phyloP scores from a whole-genome alignment of 2,888 invertebrate genomes.

The Chouioia cunea region DNA sequence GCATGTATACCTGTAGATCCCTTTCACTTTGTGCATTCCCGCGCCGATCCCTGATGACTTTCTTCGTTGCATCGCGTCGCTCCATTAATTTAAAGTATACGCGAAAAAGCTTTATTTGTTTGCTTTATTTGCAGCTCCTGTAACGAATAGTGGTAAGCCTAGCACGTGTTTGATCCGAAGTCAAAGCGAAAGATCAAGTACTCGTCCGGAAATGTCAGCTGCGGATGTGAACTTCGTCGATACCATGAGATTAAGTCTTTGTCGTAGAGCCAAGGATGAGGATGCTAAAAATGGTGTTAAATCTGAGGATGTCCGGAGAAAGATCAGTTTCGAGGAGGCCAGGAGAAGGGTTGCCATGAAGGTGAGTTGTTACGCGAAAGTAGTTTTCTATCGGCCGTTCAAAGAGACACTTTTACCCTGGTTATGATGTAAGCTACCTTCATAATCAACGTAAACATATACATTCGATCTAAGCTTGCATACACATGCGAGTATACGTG shows the following conservation, averaged over 20 bases:
- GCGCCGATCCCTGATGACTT: too few relatives aligned
- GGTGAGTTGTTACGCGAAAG: slow-evolving; percentile 4
- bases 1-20: background rate
- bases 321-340: slow-evolving; percentile 25
- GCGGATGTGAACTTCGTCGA: slow-evolving; percentile 79
- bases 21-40: slow-evolving; percentile 17
- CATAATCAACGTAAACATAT: background rate
- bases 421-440: too few relatives aligned
- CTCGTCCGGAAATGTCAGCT: slow-evolving; percentile 68
- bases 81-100: too few relatives aligned
- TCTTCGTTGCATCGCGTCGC: too few relatives aligned
- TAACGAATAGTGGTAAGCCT: background rate
- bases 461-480: background rate
- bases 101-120: slow-evolving; percentile 17
- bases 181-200: slow-evolving; percentile 69
- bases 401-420: background rate
- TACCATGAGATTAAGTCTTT: slow-evolving; percentile 84
- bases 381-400: too few relatives aligned
- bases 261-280: slow-evolving; percentile 46
- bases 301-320: background rate
- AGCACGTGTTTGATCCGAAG: slow-evolving; percentile 61
- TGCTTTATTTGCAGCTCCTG: too few relatives aligned
- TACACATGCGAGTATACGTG: too few relatives aligned
- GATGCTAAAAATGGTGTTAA: background rate
- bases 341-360: slow-evolving; percentile 14